These are phyloP conservation scores for Liasis olivaceus DNA, from an alignment of 2,797 vertebrate species.

Conservation along the genomic window DNA sequence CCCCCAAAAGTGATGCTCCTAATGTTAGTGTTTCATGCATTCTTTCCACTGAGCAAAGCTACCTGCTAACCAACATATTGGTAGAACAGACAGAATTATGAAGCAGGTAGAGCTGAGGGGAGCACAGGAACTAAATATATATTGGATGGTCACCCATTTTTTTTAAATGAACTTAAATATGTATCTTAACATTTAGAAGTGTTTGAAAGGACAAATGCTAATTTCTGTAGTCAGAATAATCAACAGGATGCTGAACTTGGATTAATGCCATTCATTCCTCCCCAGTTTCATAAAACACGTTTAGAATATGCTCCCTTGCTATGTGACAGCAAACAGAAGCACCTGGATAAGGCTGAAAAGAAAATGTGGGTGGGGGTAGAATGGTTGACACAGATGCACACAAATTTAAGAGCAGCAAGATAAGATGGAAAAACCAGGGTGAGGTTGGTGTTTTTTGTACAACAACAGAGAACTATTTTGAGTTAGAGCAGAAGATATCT, in stretches of 20 bases:
- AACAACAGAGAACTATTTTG: constrained; percentile 53
- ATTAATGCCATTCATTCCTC: neutral
- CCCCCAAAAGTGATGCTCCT: neutral
- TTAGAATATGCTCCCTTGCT: neutral
- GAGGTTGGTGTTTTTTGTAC: constrained; percentile 1
- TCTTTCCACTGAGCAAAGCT: neutral
- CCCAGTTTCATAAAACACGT: neutral
- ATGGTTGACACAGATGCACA: accelerated
- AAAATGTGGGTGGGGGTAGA: neutral
- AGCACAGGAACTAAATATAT: neutral
- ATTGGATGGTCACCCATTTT: neutral
- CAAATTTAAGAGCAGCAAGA: neutral
- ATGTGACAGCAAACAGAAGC: accelerated
- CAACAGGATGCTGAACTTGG: neutral
- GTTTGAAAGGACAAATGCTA: neutral
- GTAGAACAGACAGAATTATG: neutral
- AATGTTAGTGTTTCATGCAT: neutral
- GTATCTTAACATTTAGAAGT: neutral
- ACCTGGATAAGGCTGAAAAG: neutral
- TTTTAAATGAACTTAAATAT: neutral
- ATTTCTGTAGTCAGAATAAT: neutral
- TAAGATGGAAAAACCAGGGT: neutral
- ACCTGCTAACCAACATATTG: neutral
- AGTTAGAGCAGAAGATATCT: constrained; percentile 30
- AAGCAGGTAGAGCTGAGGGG: neutral